Base-by-base conservation (phyloP, 2,888 invertebrate species). In the Monoplex corrugatus region DNA sequence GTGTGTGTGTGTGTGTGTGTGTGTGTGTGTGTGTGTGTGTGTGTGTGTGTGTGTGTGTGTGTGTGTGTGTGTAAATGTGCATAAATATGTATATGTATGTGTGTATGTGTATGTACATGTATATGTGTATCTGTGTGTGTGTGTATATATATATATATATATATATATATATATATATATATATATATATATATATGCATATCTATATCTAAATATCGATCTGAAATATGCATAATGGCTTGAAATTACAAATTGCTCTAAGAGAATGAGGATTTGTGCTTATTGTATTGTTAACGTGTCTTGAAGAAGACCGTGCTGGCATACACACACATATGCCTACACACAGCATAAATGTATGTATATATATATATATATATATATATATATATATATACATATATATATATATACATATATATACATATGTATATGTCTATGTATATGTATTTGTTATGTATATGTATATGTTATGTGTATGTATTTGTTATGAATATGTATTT, bases 101-200 rank as follows among this genome's bases (percentile, higher is more conserved):
- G 28, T 80, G 78, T n/a, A 44, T 82, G 82, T 45, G 82, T 82
- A n/a, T n/a, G 82, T 80, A 43, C 8, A 28, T 28, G 78, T 28
- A 28, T 2, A 43, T 16, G 43, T 43, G 78, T 28, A 28, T 80
- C 40, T 43, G 43, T 80, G 40, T 40, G 43, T 80, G 40, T 28
- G 23, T 80, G 23, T 40, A 13, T 72, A 35, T 38, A 13, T 35
- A 13, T 75, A 35, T 75, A 35, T 75, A 13, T 19, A 35, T 75
- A 35, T 35, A 35, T 35, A 6, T 32, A n/a, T n/a, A n/a, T 35
- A 57, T 16, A 28, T 57, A 57, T 16, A 28, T 57, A 57, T 16
- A 28, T 57, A 57, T 2, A 35, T 38, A n/a, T 38, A 38, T 0
- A 23, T 19, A 28, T 38, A 35, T 35, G 35, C 5, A 35, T n/a